Percentiles rank a stretch among this genome's conserved stretches.
phyloP scores from a whole-genome alignment of 2,113 vertebrate genomes.

The Deroptyus accipitrinus region DNA sequence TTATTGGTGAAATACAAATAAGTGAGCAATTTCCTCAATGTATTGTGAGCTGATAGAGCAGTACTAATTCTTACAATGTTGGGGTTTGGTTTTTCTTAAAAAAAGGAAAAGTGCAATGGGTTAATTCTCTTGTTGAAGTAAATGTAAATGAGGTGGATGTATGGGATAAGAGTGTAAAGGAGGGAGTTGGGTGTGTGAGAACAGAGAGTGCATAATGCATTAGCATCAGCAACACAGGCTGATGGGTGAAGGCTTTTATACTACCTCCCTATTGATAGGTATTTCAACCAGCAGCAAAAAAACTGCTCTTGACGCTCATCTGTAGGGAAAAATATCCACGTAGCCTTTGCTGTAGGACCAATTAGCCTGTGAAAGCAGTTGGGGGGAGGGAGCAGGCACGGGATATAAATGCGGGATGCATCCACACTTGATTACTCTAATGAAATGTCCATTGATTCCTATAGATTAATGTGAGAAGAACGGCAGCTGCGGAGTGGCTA shows the following conservation, averaged over 20 bases:
- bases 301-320: conserved; percentile 77
- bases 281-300: conserved; percentile 76
- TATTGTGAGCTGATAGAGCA: not conserved
- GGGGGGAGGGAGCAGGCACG: conserved; percentile 47
- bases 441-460: conserved; percentile 87
- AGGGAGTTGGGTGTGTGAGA: conserved; percentile 43
- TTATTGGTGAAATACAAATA: not conserved
- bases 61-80: not conserved
- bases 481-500: conserved; percentile 79
- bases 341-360: conserved; percentile 76
- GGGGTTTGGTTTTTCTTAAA: not conserved
- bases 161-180: conserved; percentile 28
- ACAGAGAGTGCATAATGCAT: conserved; percentile 35
- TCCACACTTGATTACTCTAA: conserved; percentile 86
- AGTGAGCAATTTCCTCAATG: not conserved
- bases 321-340: conserved; percentile 76
- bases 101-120: not conserved
- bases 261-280: conserved; percentile 68
- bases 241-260: conserved; percentile 71
- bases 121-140: not conserved
- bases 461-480: conserved; percentile 86
- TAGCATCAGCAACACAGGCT: conserved; percentile 50
- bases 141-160: not conserved
- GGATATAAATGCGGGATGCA: conserved; percentile 79
- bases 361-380: conserved; percentile 77